Evolutionary conservation across 2,797 vertebrate species (phyloP).

Genomic region (Anisognathus igniventris): DNA sequence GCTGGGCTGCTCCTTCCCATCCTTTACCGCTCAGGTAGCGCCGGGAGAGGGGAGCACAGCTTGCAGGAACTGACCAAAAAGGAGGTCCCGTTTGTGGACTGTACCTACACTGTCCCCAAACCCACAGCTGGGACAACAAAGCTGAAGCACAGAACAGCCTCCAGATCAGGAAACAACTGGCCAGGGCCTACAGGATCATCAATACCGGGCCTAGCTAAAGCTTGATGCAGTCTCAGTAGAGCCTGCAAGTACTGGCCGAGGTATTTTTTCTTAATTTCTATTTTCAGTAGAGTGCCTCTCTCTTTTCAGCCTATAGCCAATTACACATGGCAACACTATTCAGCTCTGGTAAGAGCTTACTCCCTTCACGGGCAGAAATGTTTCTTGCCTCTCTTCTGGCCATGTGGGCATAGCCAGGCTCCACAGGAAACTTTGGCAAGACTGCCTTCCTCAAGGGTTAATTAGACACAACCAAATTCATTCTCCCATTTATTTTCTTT

Average conservation of each 20-base stretch:
- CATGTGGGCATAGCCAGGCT: background rate
- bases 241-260: background rate
- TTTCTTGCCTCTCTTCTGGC: background rate
- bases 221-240: accelerated
- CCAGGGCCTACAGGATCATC: background rate
- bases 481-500: background rate
- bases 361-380: background rate
- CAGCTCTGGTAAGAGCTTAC: background rate
- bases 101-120: background rate
- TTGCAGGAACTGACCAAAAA: background rate
- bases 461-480: background rate
- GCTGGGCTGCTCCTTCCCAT: no score
- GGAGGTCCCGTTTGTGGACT: background rate
- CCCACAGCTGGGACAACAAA: background rate
- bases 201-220: background rate
- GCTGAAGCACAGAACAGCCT: background rate
- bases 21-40: no score
- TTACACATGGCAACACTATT: background rate
- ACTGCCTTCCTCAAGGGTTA: background rate
- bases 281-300: background rate
- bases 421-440: background rate
- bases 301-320: background rate
- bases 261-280: background rate
- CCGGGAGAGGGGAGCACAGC: background rate
- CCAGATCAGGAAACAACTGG: background rate